phyloP scores from a whole-genome alignment of 2,888 invertebrate species.

The Nemotelus nigrinus region DNA sequence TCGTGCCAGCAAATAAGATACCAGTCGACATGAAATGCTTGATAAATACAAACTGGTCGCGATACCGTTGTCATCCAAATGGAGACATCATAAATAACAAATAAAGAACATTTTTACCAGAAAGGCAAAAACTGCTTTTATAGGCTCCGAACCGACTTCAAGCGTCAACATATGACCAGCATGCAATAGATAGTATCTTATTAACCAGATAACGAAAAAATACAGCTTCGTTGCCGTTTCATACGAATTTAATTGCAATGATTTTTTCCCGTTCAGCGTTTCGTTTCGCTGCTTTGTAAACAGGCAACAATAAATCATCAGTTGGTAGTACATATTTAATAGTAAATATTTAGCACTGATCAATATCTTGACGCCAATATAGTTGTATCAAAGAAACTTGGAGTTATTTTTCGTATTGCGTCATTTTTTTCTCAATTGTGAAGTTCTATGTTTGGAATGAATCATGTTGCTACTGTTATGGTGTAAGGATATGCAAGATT shows the following conservation, averaged over 20 bases:
- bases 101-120: conserved; percentile 19
- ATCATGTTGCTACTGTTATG: too few relatives aligned
- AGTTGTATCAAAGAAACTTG: too few relatives aligned
- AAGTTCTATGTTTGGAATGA: too few relatives aligned
- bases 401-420: too few relatives aligned
- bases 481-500: too few relatives aligned
- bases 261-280: background rate
- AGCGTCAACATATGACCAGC: background rate
- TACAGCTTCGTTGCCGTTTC: background rate
- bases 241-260: background rate
- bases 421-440: too few relatives aligned
- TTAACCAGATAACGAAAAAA: background rate
- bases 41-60: conserved; percentile 17
- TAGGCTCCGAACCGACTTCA: conserved; percentile 1
- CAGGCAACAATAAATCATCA: background rate
- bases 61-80: conserved; percentile 24
- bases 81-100: conserved; percentile 32
- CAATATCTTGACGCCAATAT: background rate
- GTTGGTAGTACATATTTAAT: background rate
- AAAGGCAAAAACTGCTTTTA: conserved; percentile 26
- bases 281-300: too few relatives aligned
- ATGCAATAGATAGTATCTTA: background rate
- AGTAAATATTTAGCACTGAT: background rate
- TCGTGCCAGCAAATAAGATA: conserved; percentile 32
- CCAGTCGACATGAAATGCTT: conserved; percentile 12